These are phyloP conservation scores for Kobus ellipsiprymnus DNA, from an alignment of 2,113 vertebrate genomes.

Conservation along the genomic window DNA sequence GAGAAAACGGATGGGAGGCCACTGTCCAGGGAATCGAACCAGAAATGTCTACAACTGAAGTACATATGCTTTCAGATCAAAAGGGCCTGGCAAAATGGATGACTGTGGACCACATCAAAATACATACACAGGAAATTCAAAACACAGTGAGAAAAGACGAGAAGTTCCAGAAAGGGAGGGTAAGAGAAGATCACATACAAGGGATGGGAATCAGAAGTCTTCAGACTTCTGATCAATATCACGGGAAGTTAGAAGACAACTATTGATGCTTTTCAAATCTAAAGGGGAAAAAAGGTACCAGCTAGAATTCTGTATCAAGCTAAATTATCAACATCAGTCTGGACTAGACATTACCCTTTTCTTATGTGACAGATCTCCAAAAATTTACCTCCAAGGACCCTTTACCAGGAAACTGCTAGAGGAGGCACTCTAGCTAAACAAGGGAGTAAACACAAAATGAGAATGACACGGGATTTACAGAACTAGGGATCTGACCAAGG, in stretches of 20 bases:
- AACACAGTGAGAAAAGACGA: not conserved
- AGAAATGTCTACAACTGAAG: not conserved
- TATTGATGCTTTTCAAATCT: not conserved
- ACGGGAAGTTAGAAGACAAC: not conserved
- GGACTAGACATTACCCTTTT: not conserved
- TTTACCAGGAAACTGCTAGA: not conserved
- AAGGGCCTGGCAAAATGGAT: not conserved
- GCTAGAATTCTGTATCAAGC: constrained; percentile 4
- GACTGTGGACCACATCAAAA: not conserved
- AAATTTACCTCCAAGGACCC: not conserved
- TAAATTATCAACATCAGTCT: not conserved
- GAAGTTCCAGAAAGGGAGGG: not conserved
- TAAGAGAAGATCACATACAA: not conserved
- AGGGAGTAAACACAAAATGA: not conserved
- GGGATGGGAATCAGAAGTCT: not conserved
- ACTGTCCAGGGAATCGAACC: not conserved
- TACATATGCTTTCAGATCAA: not conserved
- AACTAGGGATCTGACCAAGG: not conserved
- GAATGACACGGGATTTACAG: not conserved
- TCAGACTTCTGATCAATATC: not conserved
- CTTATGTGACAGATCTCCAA: not conserved
- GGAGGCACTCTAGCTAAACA: not conserved
- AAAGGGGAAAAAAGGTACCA: not conserved
- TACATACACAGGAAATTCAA: not conserved
- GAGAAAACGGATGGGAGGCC: not conserved